Evolutionary conservation across 2,113 vertebrate species (phyloP).

Genomic region (Oplegnathus fasciatus): DNA sequence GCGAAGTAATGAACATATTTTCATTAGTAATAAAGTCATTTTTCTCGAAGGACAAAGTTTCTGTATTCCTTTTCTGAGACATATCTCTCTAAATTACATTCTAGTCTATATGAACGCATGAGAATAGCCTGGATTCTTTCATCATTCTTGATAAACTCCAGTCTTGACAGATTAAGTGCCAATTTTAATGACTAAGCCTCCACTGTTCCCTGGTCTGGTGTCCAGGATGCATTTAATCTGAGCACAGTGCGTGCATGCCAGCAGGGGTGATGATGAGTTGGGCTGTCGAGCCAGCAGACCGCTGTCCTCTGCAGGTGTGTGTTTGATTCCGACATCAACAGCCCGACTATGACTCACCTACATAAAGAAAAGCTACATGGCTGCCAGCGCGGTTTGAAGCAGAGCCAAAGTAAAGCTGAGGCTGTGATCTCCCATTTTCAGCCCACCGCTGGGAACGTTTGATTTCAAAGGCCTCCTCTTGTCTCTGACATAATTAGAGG

Average conservation of each 20-base stretch:
- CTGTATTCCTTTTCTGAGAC: neutral
- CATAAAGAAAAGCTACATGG: conserved; percentile 8
- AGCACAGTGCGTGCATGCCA: neutral
- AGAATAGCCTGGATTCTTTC: neutral
- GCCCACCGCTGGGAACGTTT: conserved; percentile 34
- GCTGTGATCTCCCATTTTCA: conserved; percentile 30
- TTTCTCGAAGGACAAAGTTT: neutral
- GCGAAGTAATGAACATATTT: too few relatives aligned
- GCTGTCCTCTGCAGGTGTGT: conserved; percentile 51
- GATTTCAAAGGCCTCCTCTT: conserved; percentile 50
- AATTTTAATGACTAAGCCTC: neutral
- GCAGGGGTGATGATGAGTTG: neutral
- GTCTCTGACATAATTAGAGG: conserved; percentile 51
- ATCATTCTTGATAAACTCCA: neutral
- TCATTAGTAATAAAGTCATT: too few relatives aligned
- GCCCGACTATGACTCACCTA: conserved; percentile 33
- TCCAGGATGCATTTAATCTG: neutral
- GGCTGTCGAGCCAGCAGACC: neutral
- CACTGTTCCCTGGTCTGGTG: neutral
- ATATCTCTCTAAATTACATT: too few relatives aligned
- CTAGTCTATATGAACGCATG: neutral
- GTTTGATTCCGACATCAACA: conserved; percentile 55
- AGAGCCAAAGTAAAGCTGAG: conserved; percentile 24
- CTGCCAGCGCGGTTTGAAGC: conserved; percentile 32
- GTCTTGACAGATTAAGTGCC: neutral